Conservation (phyloP, 1,140 invertebrate genomes). For the Cyphomyrmex costatus region DNA sequence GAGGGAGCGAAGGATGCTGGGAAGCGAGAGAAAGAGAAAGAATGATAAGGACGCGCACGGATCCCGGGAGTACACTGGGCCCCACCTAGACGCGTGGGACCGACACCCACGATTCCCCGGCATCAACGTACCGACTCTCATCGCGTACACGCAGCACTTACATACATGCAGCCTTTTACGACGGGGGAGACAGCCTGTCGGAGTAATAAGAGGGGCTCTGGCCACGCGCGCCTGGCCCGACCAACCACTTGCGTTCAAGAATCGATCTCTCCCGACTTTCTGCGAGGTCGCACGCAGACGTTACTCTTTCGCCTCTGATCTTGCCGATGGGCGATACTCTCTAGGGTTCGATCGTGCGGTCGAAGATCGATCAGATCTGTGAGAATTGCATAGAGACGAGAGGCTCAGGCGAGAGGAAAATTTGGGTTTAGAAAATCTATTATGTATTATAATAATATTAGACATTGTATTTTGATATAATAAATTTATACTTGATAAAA, state of each 20-base stretch:
- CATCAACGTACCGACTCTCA: slow-evolving; percentile 78
- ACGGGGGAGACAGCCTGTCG: slow-evolving; percentile 76
- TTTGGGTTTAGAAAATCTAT: not conserved
- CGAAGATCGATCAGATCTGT: slow-evolving; percentile 48
- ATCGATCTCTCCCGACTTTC: slow-evolving; percentile 60
- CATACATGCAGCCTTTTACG: slow-evolving; percentile 77
- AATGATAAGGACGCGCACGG: slow-evolving; percentile 65
- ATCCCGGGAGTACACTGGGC: slow-evolving; percentile 73
- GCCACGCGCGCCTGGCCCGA: slow-evolving; percentile 81
- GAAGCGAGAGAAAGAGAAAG: slow-evolving; percentile 46
- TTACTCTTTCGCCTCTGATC: slow-evolving; percentile 73
- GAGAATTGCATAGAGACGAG: not conserved
- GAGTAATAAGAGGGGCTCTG: slow-evolving; percentile 78
- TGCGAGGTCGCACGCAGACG: slow-evolving; percentile 49
- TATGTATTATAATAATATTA: too few relatives aligned
- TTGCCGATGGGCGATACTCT: slow-evolving; percentile 70
- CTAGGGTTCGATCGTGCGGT: slow-evolving; percentile 26
- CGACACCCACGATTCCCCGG: slow-evolving; percentile 81
- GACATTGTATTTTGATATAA: not conserved
- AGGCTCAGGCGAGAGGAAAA: not conserved
- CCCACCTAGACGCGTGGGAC: slow-evolving; percentile 83
- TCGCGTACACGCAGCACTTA: slow-evolving; percentile 76
- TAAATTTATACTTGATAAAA: not conserved
- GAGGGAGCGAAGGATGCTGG: slow-evolving; percentile 54
- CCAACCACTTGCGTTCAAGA: slow-evolving; percentile 75